Conservation (phyloP, 2,888 invertebrate species). For the Cheilosia urbana region DNA sequence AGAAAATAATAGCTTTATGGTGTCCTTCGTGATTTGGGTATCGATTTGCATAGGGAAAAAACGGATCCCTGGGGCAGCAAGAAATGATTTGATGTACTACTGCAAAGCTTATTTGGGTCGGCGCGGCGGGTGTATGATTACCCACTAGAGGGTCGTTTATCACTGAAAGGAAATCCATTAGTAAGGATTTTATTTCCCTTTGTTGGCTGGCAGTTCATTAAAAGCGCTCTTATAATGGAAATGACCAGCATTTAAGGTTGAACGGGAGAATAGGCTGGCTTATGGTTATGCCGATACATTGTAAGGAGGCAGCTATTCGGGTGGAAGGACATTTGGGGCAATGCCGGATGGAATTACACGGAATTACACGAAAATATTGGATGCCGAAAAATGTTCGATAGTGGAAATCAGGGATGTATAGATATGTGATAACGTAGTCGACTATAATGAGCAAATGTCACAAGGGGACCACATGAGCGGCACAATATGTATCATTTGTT, state of each 20-base stretch:
- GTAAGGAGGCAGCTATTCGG: background rate
- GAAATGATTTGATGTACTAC: constrained; percentile 17
- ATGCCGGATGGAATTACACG: too few species aligned
- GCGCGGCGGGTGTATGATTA: constrained; percentile 13
- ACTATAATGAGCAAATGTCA: too few species aligned
- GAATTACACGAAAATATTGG: too few species aligned
- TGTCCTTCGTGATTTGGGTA: constrained; percentile 47
- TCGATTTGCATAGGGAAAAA: constrained; percentile 59
- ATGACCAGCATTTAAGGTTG: constrained; percentile 36
- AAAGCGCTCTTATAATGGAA: constrained; percentile 36
- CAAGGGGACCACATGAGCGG: too few species aligned
- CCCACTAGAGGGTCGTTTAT: constrained; percentile 44
- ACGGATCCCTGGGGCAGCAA: constrained; percentile 2
- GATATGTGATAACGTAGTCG: too few species aligned
- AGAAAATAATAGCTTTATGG: constrained; percentile 48
- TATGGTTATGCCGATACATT: background rate
- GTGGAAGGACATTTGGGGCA: too few species aligned
- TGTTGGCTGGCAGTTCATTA: constrained; percentile 56
- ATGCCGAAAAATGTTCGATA: too few species aligned
- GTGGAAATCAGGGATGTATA: too few species aligned
- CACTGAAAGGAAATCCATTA: constrained; percentile 70
- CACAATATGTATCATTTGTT: too few species aligned
- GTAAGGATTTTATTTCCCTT: constrained; percentile 52
- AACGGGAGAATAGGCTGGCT: background rate
- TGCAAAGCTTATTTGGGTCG: background rate